Percentiles rank a stretch among this genome's conserved stretches.
Evolutionary conservation across 2,797 vertebrate species (phyloP).

Genomic region (Sebastes cheni): DNA sequence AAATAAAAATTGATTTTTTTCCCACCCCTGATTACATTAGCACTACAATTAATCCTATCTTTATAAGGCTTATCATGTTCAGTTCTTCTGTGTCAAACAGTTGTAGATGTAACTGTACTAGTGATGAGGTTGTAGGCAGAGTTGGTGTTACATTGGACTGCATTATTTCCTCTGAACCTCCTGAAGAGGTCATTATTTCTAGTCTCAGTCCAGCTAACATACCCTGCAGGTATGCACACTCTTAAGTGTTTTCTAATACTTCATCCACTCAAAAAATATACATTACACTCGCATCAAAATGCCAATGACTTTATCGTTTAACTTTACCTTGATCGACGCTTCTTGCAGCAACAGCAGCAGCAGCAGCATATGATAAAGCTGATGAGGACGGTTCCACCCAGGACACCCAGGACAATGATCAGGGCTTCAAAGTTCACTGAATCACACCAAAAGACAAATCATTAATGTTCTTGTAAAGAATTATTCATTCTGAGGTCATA

Average conservation of each 20-base stretch:
- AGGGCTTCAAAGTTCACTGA: conserved; percentile 90
- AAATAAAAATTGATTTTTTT: too few species aligned
- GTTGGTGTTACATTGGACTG: not conserved
- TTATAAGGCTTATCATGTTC: not conserved
- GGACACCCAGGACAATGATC: conserved; percentile 85
- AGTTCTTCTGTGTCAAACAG: not conserved
- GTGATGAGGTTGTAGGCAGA: not conserved
- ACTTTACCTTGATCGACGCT: conserved; percentile 75
- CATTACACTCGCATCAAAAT: not conserved
- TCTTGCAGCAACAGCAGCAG: conserved; percentile 84
- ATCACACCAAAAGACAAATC: conserved; percentile 27
- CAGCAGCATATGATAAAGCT: conserved; percentile 83
- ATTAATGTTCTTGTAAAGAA: not conserved
- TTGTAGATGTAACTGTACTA: not conserved
- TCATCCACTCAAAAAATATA: not conserved
- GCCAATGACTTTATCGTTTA: not conserved
- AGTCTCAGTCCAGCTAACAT: too few species aligned
- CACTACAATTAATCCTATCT: not conserved
- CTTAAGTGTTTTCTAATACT: not conserved
- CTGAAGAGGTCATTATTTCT: too few species aligned
- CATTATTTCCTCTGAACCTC: not conserved
- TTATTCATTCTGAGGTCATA: not conserved
- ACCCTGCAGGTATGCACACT: too few species aligned
- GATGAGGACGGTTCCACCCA: conserved; percentile 82
- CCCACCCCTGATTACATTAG: too few species aligned